Evolutionary conservation across 2,888 invertebrate genomes (phyloP).

Genomic region (Nemotelus pantherinus): DNA sequence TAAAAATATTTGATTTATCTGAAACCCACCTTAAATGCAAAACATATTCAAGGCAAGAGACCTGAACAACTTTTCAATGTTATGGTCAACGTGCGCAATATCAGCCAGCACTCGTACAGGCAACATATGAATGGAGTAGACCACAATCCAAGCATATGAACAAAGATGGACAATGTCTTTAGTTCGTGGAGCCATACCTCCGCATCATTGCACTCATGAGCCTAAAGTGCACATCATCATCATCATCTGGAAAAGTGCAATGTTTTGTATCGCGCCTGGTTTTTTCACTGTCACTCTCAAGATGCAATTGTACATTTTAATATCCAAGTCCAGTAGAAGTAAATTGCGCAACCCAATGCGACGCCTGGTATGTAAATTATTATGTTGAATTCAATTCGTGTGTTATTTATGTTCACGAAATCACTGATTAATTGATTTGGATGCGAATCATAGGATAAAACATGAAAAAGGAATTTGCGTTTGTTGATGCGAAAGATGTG

Average conservation of each 20-base stretch:
- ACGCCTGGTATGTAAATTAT: constrained; percentile 38
- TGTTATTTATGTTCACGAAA: constrained; percentile 51
- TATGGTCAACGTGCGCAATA: too few species aligned
- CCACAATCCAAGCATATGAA: background rate
- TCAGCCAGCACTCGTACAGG: too few species aligned
- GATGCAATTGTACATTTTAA: too few species aligned
- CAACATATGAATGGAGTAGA: constrained; percentile 16
- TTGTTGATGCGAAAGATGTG: constrained; percentile 4
- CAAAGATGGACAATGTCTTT: background rate
- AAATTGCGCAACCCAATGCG: background rate
- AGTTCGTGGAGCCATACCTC: constrained; percentile 1
- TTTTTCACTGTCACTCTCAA: constrained; percentile 9
- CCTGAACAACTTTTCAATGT: too few species aligned
- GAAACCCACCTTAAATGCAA: too few species aligned
- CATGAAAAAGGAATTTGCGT: constrained; percentile 26
- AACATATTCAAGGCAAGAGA: too few species aligned
- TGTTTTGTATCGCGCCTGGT: constrained; percentile 24
- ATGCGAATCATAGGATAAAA: constrained; percentile 39
- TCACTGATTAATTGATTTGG: constrained; percentile 50
- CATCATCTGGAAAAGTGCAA: constrained; percentile 17
- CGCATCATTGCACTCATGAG: constrained; percentile 27
- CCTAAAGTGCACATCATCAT: constrained; percentile 26
- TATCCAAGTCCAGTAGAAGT: too few species aligned
- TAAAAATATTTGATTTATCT: too few species aligned
- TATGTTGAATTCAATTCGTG: constrained; percentile 42